These are phyloP conservation scores for Macrosteles quadrilineatus DNA, from an alignment of 1,140 invertebrate species.

Conservation along the genomic window DNA sequence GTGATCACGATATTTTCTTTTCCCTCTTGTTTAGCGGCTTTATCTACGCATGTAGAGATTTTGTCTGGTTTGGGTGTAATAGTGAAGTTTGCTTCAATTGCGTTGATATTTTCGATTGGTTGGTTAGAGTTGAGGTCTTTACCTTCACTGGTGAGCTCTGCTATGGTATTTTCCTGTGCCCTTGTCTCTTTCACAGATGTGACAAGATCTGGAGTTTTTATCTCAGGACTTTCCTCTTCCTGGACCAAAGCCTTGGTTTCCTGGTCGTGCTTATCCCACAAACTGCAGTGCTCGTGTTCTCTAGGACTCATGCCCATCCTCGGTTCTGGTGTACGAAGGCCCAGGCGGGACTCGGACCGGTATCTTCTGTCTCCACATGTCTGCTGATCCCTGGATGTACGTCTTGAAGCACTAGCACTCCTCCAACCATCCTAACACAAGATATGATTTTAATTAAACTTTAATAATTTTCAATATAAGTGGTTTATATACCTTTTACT, in stretches of 20 bases:
- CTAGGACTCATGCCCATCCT: not conserved
- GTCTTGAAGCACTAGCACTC: not conserved
- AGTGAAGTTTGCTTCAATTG: not conserved
- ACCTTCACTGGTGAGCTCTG: not conserved
- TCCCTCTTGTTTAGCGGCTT: not conserved
- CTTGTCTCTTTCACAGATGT: not conserved
- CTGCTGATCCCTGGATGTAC: not conserved
- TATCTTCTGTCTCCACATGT: not conserved
- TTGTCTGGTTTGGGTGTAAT: not conserved
- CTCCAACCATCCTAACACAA: not conserved
- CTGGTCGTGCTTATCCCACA: not conserved
- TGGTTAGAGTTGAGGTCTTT: slow-evolving; percentile 12
- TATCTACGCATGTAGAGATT: not conserved
- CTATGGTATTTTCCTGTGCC: not conserved
- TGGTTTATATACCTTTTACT: too few relatives aligned
- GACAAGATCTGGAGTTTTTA: too few relatives aligned
- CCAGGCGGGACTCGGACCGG: slow-evolving; percentile 4
- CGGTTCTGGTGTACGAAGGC: not conserved
- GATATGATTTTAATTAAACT: too few relatives aligned
- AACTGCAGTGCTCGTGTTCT: not conserved
- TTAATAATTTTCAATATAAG: too few relatives aligned
- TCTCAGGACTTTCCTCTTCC: too few relatives aligned
- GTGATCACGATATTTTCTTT: not conserved
- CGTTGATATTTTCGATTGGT: not conserved
- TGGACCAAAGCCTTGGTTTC: not conserved